phyloP scores from a whole-genome alignment of 1,140 invertebrate genomes.

The Drosophila bocki region DNA sequence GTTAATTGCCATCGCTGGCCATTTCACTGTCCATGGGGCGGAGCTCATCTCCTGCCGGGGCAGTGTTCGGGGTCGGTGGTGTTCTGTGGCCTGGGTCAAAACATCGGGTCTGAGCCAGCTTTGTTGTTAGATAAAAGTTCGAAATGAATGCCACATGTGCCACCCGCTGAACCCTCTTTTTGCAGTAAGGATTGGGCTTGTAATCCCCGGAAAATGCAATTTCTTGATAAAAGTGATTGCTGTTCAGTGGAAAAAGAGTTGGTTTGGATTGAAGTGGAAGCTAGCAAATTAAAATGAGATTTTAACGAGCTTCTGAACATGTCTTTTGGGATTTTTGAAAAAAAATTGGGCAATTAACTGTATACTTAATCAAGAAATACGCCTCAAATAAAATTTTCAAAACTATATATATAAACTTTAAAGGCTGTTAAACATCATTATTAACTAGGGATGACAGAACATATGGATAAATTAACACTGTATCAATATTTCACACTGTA shows the following conservation, averaged over 20 bases:
- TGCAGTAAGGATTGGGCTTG: not conserved
- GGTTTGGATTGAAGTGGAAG: not conserved
- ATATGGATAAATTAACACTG: too few relatives aligned
- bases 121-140: slow-evolving; percentile 55
- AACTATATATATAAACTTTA: too few relatives aligned
- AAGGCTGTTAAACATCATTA: too few relatives aligned
- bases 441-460: too few relatives aligned
- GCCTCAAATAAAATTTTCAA: too few relatives aligned
- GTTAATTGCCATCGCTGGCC: slow-evolving; percentile 73
- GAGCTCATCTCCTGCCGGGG: slow-evolving; percentile 6
- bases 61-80: not conserved
- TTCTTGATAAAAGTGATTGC: slow-evolving; percentile 18
- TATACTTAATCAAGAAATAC: not conserved
- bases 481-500: too few relatives aligned
- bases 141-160: slow-evolving; percentile 40
- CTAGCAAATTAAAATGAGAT: not conserved
- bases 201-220: slow-evolving; percentile 12
- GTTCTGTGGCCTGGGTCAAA: slow-evolving; percentile 10
- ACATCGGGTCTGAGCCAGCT: slow-evolving; percentile 36
- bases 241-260: not conserved
- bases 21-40: slow-evolving; percentile 28
- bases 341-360: not conserved
- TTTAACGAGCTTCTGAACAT: not conserved
- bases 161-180: not conserved
- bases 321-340: not conserved